These are phyloP conservation scores for Cyclophora albipunctata DNA, from an alignment of 2,888 invertebrate genomes.

Conservation along the genomic window DNA sequence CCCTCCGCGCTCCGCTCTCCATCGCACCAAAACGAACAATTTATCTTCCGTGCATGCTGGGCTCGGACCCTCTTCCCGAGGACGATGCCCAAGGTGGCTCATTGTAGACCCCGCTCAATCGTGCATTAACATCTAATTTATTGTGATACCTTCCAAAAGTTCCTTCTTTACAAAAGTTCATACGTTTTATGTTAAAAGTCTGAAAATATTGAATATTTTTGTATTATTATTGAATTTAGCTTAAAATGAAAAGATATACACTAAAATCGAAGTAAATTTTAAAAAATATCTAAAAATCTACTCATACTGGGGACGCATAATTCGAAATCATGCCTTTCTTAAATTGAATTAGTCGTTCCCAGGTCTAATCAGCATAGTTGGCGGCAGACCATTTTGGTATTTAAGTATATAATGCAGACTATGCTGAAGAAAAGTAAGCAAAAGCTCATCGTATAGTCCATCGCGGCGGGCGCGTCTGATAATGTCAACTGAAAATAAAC, in stretches of 20 bases:
- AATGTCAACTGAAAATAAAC: too few relatives aligned
- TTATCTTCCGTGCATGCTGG: conserved; percentile 70
- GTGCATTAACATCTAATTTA: conserved; percentile 6
- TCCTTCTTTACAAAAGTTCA: background rate
- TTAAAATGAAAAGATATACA: background rate
- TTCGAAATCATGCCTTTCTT: too few relatives aligned
- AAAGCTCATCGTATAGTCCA: too few relatives aligned
- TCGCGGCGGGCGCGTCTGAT: too few relatives aligned
- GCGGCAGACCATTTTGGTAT: too few relatives aligned
- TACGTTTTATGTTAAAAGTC: background rate
- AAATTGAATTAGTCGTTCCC: too few relatives aligned
- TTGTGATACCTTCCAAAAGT: background rate
- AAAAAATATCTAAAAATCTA: background rate
- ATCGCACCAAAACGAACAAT: conserved; percentile 73
- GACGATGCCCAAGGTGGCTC: conserved; percentile 52
- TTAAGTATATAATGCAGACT: too few relatives aligned
- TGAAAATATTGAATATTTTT: background rate
- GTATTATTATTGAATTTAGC: background rate
- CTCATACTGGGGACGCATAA: background rate
- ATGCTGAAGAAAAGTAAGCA: too few relatives aligned
- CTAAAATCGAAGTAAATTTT: background rate
- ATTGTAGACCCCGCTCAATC: conserved; percentile 11
- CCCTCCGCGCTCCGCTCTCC: conserved; percentile 49
- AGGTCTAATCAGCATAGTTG: too few relatives aligned
- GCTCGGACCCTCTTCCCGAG: conserved; percentile 58